Evolutionary conservation across 2,888 invertebrate species (phyloP), one percentile per base, ranked within the genome.

Genomic region (Melanostoma scalare): DNA sequence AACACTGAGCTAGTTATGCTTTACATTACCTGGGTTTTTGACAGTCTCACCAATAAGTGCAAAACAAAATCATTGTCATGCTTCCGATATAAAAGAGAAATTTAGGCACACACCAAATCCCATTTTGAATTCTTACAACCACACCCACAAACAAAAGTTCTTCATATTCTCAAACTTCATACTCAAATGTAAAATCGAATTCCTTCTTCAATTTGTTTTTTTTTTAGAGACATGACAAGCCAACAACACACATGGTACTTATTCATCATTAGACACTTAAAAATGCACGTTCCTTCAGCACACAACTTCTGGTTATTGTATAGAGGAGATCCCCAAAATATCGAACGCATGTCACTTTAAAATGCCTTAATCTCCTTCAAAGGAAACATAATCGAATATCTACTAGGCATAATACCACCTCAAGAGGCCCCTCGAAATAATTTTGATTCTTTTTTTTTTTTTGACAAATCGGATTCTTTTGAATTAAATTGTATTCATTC

Each of bases 401-500:
- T 1, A 40, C 10, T 33, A 48, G 33, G 0, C 50, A 10, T 50
- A 9, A 6, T 9, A 69, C 46, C 40, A 50, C 30, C 55, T 6
- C 46, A 30, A 9, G 6, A 60, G 6, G 50, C 10, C 63, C 36
- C 38, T 50, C 8, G 30, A 63, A 50, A 50, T n/a, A 63, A 75
- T 42, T 65, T 75, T 31, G 3, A n/a, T 50, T 50, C 48, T 48
- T 6, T 48, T 48, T 48, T 63, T 63, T 38, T 9, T 50, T 63
- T 63, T 63, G 30, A 31, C 20, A 63, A 50, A 73, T 82, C 69
- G 20, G 20, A 65, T 71, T 71, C 61, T 65, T 67, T 75, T 46
- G 75, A 84, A 84, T 78, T 84, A 84, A 84, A 84, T 78, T 74
- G 67, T 78, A 84, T 78, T 84, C 84, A 84, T 78, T 20, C 20